Evolutionary conservation across 2,797 vertebrate genomes (phyloP).

Genomic region (Monodelphis domestica): DNA sequence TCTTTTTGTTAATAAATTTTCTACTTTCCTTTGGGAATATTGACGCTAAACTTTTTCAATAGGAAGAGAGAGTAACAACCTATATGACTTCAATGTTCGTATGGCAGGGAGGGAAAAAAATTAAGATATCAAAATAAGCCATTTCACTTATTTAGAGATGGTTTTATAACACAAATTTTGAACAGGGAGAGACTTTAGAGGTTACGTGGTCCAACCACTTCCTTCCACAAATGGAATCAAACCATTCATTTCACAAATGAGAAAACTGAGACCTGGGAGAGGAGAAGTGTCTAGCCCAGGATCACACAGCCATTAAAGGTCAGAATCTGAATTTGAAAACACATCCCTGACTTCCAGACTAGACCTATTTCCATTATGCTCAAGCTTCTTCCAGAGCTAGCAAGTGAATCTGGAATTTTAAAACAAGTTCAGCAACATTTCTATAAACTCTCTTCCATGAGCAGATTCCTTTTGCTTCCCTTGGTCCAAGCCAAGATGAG

Average conservation of each 20-base stretch:
- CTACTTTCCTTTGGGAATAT: not conserved
- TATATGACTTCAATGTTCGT: constrained; percentile 30
- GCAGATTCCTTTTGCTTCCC: not conserved
- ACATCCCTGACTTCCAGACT: not conserved
- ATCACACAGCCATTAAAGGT: not conserved
- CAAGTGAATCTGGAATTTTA: not conserved
- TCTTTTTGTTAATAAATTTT: not conserved
- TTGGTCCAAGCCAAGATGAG: not conserved
- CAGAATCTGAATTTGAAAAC: not conserved
- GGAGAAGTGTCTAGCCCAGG: not conserved
- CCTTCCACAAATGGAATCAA: too few relatives aligned
- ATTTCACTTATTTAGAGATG: constrained; percentile 19
- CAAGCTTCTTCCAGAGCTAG: not conserved
- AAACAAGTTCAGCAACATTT: not conserved
- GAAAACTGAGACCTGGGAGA: not conserved
- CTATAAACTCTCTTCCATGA: not conserved
- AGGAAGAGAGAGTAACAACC: not conserved
- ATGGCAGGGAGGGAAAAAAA: not conserved
- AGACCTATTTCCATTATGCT: not conserved
- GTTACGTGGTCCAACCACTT: not conserved
- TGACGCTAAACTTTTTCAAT: not conserved
- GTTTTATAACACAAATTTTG: constrained; percentile 2
- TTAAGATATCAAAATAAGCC: not conserved
- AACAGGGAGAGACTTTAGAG: not conserved
- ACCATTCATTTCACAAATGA: constrained; percentile 2